These are phyloP conservation scores for Aphis craccivora DNA, from an alignment of 1,140 invertebrate genomes.

Conservation along the genomic window DNA sequence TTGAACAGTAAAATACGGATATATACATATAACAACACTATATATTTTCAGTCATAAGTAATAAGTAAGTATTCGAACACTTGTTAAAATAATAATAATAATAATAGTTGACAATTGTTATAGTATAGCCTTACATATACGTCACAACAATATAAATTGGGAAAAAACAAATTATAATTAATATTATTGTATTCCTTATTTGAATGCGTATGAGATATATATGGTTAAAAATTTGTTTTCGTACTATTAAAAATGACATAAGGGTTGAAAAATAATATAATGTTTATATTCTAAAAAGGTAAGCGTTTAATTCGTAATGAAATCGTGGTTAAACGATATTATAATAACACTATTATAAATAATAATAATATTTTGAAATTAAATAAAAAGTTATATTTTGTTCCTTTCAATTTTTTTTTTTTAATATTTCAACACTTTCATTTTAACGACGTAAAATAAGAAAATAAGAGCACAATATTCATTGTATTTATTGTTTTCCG, in stretches of 20 bases:
- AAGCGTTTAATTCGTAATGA: not conserved
- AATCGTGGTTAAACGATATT: not conserved
- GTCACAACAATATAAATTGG: not conserved
- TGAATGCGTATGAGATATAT: not conserved
- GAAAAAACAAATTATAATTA: not conserved
- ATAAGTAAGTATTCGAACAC: no score
- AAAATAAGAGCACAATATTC: not conserved
- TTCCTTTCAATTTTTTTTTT: not conserved
- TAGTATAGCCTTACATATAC: not conserved
- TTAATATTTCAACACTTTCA: not conserved
- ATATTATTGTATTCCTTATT: not conserved
- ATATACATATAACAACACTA: no score
- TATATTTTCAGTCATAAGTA: no score
- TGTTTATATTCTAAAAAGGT: not conserved
- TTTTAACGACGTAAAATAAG: not conserved
- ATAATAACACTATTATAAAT: not conserved
- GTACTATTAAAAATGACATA: not conserved
- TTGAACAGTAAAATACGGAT: no score
- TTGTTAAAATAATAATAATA: not conserved
- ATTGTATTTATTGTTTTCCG: not conserved
- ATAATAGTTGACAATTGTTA: not conserved
- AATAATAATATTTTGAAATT: not conserved
- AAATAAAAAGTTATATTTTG: not conserved
- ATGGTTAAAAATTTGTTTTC: not conserved
- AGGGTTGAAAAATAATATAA: constrained; percentile 5